A percentile compares a stretch with the other conserved stretches of the same genome.
phyloP scores from a whole-genome alignment of 1,140 invertebrate genomes.

The Hyposmocoma kahamanoa region DNA sequence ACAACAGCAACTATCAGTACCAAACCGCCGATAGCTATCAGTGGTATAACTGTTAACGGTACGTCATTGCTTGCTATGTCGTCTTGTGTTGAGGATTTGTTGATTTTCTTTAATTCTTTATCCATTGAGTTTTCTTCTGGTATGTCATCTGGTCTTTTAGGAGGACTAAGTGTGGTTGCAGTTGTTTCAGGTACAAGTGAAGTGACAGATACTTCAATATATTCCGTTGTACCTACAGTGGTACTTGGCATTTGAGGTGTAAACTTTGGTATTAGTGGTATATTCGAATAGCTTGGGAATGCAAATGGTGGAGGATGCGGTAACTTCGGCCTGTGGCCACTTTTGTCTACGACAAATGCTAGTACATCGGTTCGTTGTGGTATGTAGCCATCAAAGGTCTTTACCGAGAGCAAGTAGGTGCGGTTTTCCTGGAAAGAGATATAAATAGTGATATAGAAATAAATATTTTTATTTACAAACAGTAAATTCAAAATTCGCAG shows the following conservation, averaged over 20 bases:
- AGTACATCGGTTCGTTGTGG: conserved; percentile 54
- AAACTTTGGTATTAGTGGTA: conserved; percentile 26
- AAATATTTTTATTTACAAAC: no score
- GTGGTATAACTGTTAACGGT: conserved; percentile 47
- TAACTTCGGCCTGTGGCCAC: conserved; percentile 32
- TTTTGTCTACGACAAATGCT: conserved; percentile 48
- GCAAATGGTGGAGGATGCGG: conserved; percentile 38
- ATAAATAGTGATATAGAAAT: neutral
- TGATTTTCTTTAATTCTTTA: conserved; percentile 23
- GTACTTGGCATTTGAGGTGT: conserved; percentile 38
- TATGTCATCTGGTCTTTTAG: conserved; percentile 26
- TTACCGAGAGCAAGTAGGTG: conserved; percentile 60
- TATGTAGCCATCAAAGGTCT: conserved; percentile 46
- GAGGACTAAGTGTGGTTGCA: conserved; percentile 28
- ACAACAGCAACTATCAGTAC: conserved; percentile 56
- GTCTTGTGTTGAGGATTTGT: conserved; percentile 24
- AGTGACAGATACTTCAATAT: conserved; percentile 33
- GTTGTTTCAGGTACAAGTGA: conserved; percentile 52
- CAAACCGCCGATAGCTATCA: conserved; percentile 50
- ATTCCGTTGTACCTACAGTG: conserved; percentile 43
- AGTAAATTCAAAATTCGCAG: no score
- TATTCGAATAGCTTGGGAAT: conserved; percentile 27
- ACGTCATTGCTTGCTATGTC: conserved; percentile 36
- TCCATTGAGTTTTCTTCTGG: conserved; percentile 21
- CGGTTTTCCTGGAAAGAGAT: conserved; percentile 50